Evolutionary conservation across 2,113 vertebrate species (phyloP), one percentile per base, ranked within the genome.

Genomic region (Calyptommatus sinebrachiatus): DNA sequence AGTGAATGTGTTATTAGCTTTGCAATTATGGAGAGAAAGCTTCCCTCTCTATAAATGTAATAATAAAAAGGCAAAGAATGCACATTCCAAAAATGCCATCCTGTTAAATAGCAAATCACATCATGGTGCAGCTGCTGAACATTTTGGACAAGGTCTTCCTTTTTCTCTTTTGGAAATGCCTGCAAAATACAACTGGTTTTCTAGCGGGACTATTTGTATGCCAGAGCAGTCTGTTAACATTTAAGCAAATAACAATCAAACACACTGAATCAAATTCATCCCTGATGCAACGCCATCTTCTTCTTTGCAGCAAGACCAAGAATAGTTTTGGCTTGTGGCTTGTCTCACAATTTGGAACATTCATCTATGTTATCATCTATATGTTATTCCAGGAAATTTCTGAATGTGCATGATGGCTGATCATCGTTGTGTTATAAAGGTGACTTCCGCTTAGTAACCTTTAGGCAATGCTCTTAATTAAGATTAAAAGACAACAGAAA

Each of bases 121-220:
- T 79, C 70, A 78, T 81, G 76, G 41, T 87, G 78, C 83, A 92
- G 84, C 83, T 91, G 82, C 80, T 66, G 48, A 76, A 87, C 2
- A 12, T 83, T 87, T 84, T 91, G 83, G 84, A 90, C 72, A 75
- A 28, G 83, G 70, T 82, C 84, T 83, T 87, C 61, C 75, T 78
- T 82, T 82, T 31, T 87, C 18, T 26, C 7, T 21, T 65, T 69
- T 82, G 73, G 61, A 86, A 86, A 79, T 78, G 67, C 71, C 46
- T 79, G 78, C 68, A 77, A 18, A 85, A 84, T 22, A 20, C 88
- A 90, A 84, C 83, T 89, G 79, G 79, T 86, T 90, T 87, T 86
- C 83, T 87, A 8, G n/a, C n/a, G 86, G 60, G 86, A 88, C 7
- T 0, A 53, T 80, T 88, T 78, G n/a, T 74, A 21, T 69, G 84